Percentiles rank a stretch among this genome's conserved stretches.
Conservation (phyloP, 2,888 invertebrate genomes). For the Halictus quadricinctus region DNA sequence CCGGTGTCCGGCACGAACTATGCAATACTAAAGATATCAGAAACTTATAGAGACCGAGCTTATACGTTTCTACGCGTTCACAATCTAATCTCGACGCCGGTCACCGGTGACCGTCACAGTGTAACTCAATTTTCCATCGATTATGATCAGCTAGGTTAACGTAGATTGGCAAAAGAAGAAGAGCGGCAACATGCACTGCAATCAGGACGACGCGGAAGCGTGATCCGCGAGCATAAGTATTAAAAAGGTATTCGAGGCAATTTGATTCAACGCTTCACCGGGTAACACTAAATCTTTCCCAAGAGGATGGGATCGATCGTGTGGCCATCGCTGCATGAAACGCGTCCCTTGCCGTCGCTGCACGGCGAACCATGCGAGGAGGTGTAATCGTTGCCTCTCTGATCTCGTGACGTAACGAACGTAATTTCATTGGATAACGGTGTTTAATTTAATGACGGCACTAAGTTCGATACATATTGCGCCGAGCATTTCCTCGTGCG, state of each 20-base stretch:
- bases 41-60: neutral
- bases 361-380: conserved; percentile 21
- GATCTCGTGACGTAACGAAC: conserved; percentile 8
- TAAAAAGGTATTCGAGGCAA: neutral
- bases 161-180: neutral
- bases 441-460: conserved; percentile 30
- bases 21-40: neutral
- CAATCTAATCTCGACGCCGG: neutral
- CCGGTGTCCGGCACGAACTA: too few relatives aligned
- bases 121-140: too few relatives aligned
- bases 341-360: neutral
- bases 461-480: neutral
- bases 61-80: neutral
- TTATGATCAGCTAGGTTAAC: too few relatives aligned
- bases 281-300: conserved; percentile 23
- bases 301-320: conserved; percentile 40
- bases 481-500: neutral
- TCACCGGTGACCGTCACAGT: neutral
- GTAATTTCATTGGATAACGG: conserved; percentile 40
- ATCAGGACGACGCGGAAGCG: neutral
- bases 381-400: conserved; percentile 13
- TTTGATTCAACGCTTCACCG: conserved; percentile 5
- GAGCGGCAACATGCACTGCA: neutral
- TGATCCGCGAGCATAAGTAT: neutral
- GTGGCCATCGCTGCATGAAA: conserved; percentile 37